A percentile compares a stretch with the other conserved stretches of the same genome.
These are phyloP conservation scores for Mastacembelus armatus DNA, from an alignment of 2,797 vertebrate species.

Conservation along the genomic window DNA sequence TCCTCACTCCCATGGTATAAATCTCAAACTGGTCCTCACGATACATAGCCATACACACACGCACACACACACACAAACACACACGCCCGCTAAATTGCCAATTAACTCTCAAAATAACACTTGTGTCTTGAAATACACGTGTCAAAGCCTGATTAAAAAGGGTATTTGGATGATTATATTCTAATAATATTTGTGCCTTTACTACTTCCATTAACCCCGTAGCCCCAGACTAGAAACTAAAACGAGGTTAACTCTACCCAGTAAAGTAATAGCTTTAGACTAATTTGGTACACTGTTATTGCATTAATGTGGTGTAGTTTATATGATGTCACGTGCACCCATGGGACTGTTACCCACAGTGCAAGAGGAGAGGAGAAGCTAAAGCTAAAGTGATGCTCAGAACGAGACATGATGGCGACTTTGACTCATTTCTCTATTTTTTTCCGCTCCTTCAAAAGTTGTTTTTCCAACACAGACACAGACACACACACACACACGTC, in stretches of 20 bases:
- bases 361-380: constrained; percentile 26
- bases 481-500: background rate
- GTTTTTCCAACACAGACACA: constrained; percentile 14
- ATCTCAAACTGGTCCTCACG: too few relatives aligned
- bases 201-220: constrained; percentile 54
- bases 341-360: constrained; percentile 8
- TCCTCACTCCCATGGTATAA: too few relatives aligned
- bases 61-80: constrained; percentile 16
- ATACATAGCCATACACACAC: constrained; percentile 20
- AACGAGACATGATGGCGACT: constrained; percentile 45
- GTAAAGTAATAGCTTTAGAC: background rate
- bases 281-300: background rate
- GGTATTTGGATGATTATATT: constrained; percentile 68
- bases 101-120: constrained; percentile 72
- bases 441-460: constrained; percentile 36
- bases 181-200: constrained; percentile 67
- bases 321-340: background rate
- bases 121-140: constrained; percentile 58
- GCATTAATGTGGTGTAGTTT: background rate
- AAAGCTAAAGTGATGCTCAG: constrained; percentile 24
- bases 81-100: constrained; percentile 44
- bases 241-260: constrained; percentile 20
- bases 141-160: constrained; percentile 62
- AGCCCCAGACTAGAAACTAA: constrained; percentile 20
- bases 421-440: constrained; percentile 34